Base-by-base conservation (phyloP, 1,140 invertebrate genomes). In the Apocrypta bakeri region DNA sequence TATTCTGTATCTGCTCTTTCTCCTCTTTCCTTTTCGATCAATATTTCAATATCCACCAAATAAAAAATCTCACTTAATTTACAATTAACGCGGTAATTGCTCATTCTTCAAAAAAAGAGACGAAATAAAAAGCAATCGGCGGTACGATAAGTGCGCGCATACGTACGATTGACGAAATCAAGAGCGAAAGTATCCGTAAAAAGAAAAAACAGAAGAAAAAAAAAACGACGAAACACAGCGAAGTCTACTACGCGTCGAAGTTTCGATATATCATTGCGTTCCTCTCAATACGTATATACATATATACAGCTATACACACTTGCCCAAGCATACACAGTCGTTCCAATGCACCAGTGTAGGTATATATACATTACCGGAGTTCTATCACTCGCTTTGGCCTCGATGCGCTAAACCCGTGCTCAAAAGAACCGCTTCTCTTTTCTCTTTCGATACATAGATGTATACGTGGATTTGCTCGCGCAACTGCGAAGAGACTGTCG, bases 151-250 rank as follows among this genome's bases (percentile, higher is more conserved):
- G 27, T 11, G 24, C 27, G 63, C 25, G n/a, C 63, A 21, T 33
- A 27, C 12, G 24, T 4, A 14, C 8, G 66, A 1, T 68, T 68
- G n/a, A 24, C 64, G 64, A 42, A 68, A 68, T 68, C 11, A 9
- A 14, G 3, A 68, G 64, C 37, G 37, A 68, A 78, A 78, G 37
- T 56, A 56, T 68, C 63, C 33, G 25, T 48, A n/a, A 77, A 63
- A 33, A 40, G 24, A 77, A 63, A 33, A 40, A 11, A 64, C 31
- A 64, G n/a, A 31, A 3, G 63, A 40, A 7, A 12, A 77, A 11
- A 77, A 40, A 77, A 77, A 0, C 33, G 14, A 56, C 33, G n/a
- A 77, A 33, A n/a, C 63, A 27, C 25, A 66, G 24, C 63, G n/a
- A 66, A 56, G 21, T 56, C 17, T 56, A 56, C n/a, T 56, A 56